These are phyloP conservation scores for Salvelinus fontinalis DNA, from an alignment of 2,113 vertebrate species.

Conservation along the genomic window DNA sequence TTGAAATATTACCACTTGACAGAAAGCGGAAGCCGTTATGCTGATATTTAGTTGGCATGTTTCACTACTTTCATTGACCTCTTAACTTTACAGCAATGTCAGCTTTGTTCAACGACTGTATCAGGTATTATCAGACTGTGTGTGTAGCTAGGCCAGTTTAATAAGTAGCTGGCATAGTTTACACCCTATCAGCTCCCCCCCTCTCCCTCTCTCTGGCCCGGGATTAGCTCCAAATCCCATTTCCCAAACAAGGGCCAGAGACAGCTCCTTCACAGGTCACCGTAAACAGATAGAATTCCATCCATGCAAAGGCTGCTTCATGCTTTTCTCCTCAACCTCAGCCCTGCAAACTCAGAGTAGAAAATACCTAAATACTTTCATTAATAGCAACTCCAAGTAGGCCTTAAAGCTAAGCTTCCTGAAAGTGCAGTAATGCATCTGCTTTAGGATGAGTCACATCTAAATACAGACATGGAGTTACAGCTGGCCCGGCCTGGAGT, in stretches of 20 bases:
- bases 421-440: background rate
- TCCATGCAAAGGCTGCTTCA: background rate
- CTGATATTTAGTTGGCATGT: background rate
- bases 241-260: background rate
- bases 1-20: background rate
- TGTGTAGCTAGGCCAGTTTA: background rate
- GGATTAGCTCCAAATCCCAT: background rate
- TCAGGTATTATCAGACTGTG: slow-evolving; percentile 14
- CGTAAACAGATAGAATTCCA: slow-evolving; percentile 9
- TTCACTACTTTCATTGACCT: slow-evolving; percentile 1
- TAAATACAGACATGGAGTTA: background rate
- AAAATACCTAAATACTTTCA: background rate
- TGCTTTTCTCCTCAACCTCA: background rate
- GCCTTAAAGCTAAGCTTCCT: too few species aligned
- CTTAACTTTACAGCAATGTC: background rate
- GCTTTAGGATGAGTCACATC: slow-evolving; percentile 15
- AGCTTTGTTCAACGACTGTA: slow-evolving; percentile 18
- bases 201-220: too few species aligned
- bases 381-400: background rate
- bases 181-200: background rate
- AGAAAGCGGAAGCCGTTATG: background rate
- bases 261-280: background rate
- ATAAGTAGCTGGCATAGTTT: slow-evolving; percentile 2
- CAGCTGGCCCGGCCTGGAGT: background rate
- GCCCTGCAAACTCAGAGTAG: background rate